Percentiles rank a stretch among this genome's conserved stretches.
phyloP scores from a whole-genome alignment of 2,797 vertebrate species.

The Propithecus deckenii region DNA sequence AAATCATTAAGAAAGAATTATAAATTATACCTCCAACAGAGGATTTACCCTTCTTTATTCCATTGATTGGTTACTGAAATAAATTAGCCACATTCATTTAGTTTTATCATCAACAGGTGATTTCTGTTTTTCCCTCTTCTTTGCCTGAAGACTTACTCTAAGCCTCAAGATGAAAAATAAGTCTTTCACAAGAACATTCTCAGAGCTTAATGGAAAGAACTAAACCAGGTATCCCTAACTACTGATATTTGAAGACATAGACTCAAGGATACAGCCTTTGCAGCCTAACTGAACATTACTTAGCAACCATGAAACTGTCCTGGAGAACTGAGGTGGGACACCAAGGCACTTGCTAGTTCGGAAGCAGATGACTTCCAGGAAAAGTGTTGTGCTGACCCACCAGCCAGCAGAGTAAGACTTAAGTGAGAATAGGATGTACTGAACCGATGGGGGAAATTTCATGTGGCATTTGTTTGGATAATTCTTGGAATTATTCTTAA shows the following conservation, averaged over 20 bases:
- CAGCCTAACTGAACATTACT: neutral
- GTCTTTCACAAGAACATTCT: neutral
- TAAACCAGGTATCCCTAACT: neutral
- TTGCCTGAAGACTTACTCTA: neutral
- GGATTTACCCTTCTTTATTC: neutral
- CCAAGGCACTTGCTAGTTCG: neutral
- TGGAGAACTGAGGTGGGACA: neutral
- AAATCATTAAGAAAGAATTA: neutral
- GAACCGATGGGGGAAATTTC: neutral
- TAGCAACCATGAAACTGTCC: neutral
- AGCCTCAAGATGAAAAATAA: neutral
- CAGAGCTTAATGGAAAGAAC: neutral
- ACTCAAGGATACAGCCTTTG: neutral
- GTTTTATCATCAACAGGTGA: neutral
- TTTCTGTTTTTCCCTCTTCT: neutral
- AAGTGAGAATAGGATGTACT: neutral
- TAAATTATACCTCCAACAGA: neutral
- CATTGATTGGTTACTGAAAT: neutral
- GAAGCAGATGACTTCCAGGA: neutral
- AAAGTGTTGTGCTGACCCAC: neutral
- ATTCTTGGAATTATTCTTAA: neutral
- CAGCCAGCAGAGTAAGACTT: neutral
- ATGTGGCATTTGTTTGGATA: neutral
- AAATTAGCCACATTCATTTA: neutral
- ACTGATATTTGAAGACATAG: neutral